Evolutionary conservation across 2,888 invertebrate genomes (phyloP).

Genomic region (Ochropleura leucogaster): DNA sequence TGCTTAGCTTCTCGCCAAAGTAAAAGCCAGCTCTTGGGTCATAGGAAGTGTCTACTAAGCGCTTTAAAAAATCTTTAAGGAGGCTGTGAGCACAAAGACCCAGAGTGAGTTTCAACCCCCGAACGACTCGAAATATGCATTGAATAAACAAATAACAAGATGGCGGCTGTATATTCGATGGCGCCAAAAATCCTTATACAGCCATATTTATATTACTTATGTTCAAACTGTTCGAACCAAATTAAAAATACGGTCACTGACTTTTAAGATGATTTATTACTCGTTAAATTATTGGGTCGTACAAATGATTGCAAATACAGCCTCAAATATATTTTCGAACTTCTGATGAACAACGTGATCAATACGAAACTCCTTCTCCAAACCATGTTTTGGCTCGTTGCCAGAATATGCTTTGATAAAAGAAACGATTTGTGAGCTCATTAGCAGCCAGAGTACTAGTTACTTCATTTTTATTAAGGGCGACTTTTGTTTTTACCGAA

Average conservation of each 20-base stretch:
- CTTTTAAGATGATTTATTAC: neutral
- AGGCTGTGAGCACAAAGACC: too few relatives aligned
- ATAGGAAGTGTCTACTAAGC: too few relatives aligned
- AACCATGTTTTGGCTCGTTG: slow-evolving; percentile 49
- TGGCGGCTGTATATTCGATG: neutral
- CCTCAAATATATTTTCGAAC: slow-evolving; percentile 4
- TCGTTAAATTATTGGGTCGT: neutral
- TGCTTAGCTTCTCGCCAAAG: too few relatives aligned
- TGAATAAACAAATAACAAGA: neutral
- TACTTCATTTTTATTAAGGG: slow-evolving; percentile 37
- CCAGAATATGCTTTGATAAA: slow-evolving; percentile 52
- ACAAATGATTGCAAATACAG: neutral
- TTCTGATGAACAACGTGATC: slow-evolving; percentile 35
- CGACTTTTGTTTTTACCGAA: slow-evolving; percentile 21
- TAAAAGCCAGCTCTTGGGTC: too few relatives aligned
- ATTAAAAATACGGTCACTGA: neutral
- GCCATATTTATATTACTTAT: neutral
- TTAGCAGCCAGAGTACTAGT: slow-evolving; percentile 42
- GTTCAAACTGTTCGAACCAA: neutral
- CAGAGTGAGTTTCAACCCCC: too few relatives aligned
- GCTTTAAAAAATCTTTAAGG: too few relatives aligned
- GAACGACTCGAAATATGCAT: neutral
- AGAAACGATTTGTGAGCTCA: slow-evolving; percentile 50
- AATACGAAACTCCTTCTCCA: slow-evolving; percentile 44
- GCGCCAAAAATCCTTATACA: neutral